These are phyloP conservation scores for Laticauda laticaudata DNA, from an alignment of 2,113 vertebrate species.

Conservation along the genomic window DNA sequence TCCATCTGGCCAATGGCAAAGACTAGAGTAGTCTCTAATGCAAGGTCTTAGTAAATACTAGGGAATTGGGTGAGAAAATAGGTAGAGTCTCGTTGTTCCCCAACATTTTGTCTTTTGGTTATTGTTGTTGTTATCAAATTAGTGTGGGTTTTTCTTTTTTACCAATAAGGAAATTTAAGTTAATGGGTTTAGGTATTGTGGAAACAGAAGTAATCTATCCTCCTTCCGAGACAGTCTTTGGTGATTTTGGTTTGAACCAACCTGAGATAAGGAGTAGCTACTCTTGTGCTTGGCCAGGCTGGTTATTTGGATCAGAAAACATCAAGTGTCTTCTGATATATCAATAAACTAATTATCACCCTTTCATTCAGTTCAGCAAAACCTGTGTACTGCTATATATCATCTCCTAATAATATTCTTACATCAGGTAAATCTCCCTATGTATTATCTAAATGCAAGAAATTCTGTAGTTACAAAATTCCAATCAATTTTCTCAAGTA, in stretches of 20 bases:
- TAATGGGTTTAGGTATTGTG: background rate
- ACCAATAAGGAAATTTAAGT: background rate
- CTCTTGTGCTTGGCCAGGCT: background rate
- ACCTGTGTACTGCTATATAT: background rate
- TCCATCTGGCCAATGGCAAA: background rate
- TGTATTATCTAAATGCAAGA: slow-evolving; percentile 41
- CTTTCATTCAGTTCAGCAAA: background rate
- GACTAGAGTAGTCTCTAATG: background rate
- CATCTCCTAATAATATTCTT: background rate
- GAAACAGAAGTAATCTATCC: background rate
- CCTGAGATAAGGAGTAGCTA: background rate
- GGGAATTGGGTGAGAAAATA: background rate
- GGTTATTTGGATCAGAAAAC: background rate
- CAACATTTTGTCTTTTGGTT: background rate
- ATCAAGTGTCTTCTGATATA: background rate
- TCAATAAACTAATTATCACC: background rate
- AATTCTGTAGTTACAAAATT: slow-evolving; percentile 22
- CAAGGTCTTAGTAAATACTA: background rate
- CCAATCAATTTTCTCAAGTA: slow-evolving; percentile 20
- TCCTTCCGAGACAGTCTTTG: background rate
- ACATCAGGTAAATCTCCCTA: background rate
- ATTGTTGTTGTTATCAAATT: background rate
- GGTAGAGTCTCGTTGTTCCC: background rate
- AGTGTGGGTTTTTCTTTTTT: background rate
- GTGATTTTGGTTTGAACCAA: background rate